Base-by-base conservation (phyloP, 1,140 invertebrate genomes). In the Harpegnathos saltator region DNA sequence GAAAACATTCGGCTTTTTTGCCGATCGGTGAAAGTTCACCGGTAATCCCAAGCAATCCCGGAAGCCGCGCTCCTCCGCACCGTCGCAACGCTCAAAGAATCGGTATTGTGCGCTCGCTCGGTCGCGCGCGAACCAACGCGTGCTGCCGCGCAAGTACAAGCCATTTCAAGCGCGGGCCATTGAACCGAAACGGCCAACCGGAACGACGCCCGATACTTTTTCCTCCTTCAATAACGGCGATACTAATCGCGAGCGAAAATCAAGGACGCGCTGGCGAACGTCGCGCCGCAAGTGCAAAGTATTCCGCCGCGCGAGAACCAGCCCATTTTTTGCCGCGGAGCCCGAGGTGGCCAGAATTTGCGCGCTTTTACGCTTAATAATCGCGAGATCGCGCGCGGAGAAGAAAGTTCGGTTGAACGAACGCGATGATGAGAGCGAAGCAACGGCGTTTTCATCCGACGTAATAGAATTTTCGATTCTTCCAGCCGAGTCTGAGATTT, bases 41-140 rank as follows among this genome's bases (percentile, higher is more conserved):
- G 26, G 24, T 81, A 56, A 81, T 86, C 73, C 73, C 58, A 66
- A 56, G 81, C 71, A 84, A 73, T 84, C 59, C 80, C 84, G 77
- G 77, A 81, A 78, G 85, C 69, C 84, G 29, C 50, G 74, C n/a
- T 50, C 24, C 44, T 63, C 56, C 38, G 22, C 24, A 52, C 61
- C 44, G 29, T 75, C 48, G 44, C 50, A 66, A 38, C 48, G 77
- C 44, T 33, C 17, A 81, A 81, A 81, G 66, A 77, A 84, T 85
- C 83, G 82, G 86, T 88, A 83, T 85, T 87, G 82, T 86, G 85
- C 86, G 82, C 78, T 77, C 85, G 85, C 85, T 78, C n/a, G n/a
- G n/a, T n/a, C 89, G 81, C 82, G 78, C 87, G 78, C 84, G 74
- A 84, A 84, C 89, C 73, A 84, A 89, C 89, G 77, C 83, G 82